These are phyloP conservation scores for Taenioides sp. DNA, from an alignment of 2,797 vertebrate species.

Conservation along the genomic window DNA sequence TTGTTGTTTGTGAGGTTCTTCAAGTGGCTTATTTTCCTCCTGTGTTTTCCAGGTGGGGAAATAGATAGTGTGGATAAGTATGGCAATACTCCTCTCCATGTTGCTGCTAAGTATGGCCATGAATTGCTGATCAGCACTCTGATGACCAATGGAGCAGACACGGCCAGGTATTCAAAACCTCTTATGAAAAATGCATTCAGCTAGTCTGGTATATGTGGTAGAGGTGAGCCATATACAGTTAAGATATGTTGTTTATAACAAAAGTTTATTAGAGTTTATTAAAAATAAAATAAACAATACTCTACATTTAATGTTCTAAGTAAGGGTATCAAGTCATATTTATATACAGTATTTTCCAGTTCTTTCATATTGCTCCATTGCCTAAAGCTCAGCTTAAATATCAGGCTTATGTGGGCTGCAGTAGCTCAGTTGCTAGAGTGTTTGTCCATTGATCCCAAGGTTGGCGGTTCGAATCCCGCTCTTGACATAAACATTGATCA, in stretches of 20 bases:
- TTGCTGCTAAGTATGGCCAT: conserved; percentile 97
- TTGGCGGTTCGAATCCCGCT: too few relatives aligned
- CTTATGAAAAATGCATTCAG: background rate
- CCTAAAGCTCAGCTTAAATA: too few relatives aligned
- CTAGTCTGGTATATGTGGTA: background rate
- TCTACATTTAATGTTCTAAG: background rate
- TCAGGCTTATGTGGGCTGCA: too few relatives aligned
- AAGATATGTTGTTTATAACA: background rate
- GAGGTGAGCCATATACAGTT: background rate
- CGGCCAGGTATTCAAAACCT: conserved; percentile 82
- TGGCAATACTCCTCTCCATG: conserved; percentile 96
- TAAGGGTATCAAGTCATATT: background rate
- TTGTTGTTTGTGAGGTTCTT: conserved; percentile 1
- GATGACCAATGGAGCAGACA: conserved; percentile 97
- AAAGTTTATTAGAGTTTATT: background rate
- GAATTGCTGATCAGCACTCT: conserved; percentile 97
- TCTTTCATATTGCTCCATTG: too few relatives aligned
- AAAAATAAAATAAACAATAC: too few relatives aligned
- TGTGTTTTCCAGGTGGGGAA: conserved; percentile 83
- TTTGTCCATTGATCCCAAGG: too few relatives aligned
- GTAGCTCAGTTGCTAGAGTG: too few relatives aligned
- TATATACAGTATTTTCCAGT: background rate
- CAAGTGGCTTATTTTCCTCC: conserved; percentile 15
- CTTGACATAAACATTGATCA: too few relatives aligned
- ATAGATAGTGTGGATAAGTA: conserved; percentile 95